A percentile compares a stretch with the other conserved stretches of the same genome.
Conservation (phyloP, 2,888 invertebrate species). For the Lasioglossum lativentre region DNA sequence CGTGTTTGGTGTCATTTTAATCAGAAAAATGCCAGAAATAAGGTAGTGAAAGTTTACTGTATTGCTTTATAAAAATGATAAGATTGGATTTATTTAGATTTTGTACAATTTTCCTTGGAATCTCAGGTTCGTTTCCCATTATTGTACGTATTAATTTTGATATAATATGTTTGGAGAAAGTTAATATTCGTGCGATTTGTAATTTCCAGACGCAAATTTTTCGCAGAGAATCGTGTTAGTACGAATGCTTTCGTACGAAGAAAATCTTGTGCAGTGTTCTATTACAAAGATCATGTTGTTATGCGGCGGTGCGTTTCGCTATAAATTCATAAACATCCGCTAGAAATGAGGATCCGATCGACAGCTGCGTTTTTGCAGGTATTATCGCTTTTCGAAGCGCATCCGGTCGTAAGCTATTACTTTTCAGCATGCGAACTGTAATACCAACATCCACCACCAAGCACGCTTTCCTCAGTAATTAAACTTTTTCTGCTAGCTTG, state of each 20-base stretch:
- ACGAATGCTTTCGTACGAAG: neutral
- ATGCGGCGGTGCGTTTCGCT: neutral
- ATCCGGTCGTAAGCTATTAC: constrained; percentile 1
- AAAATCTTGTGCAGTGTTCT: neutral
- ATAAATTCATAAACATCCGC: neutral
- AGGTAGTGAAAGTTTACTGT: too few relatives aligned
- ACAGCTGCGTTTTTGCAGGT: neutral
- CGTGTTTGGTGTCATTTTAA: too few relatives aligned
- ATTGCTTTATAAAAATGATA: too few relatives aligned
- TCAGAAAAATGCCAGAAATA: too few relatives aligned
- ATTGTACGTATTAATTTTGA: too few relatives aligned
- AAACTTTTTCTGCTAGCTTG: neutral
- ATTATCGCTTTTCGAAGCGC: neutral
- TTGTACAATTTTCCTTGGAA: too few relatives aligned
- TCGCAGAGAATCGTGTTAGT: neutral
- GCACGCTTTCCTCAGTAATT: neutral
- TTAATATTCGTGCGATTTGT: neutral
- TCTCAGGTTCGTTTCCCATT: too few relatives aligned
- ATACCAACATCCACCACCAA: constrained; percentile 2
- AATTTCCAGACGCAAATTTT: neutral
- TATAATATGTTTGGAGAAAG: too few relatives aligned
- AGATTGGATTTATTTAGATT: too few relatives aligned
- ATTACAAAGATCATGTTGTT: neutral
- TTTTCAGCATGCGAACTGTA: neutral
- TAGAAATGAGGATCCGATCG: neutral